Conservation (phyloP, 53 echinoderm and acorn worm species). For the Mesocentrotus franciscanus region DNA sequence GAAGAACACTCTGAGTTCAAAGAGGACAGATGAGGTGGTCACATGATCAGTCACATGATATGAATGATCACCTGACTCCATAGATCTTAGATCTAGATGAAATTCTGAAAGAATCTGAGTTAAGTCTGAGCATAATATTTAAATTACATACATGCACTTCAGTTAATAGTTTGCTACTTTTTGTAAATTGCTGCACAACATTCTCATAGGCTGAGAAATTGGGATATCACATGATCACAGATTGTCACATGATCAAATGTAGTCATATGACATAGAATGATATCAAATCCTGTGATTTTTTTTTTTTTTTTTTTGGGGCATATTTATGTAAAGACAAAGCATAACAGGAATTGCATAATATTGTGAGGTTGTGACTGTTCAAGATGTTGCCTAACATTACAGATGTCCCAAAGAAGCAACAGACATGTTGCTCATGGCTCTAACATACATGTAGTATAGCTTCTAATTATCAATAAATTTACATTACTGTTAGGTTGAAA, state of each 20-base stretch:
- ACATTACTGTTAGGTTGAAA: too few species aligned
- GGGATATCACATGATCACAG: not conserved
- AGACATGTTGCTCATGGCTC: too few species aligned
- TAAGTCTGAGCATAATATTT: not conserved
- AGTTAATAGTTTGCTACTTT: not conserved
- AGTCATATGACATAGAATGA: not conserved
- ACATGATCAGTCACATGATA: slow-evolving; percentile 49
- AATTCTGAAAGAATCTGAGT: slow-evolving; percentile 49
- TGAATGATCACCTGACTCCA: slow-evolving; percentile 12
- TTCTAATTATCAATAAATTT: too few species aligned
- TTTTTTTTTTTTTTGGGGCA: too few species aligned
- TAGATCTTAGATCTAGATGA: not conserved
- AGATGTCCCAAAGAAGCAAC: too few species aligned
- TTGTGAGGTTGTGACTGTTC: too few species aligned
- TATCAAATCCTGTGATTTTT: not conserved
- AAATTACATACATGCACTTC: not conserved
- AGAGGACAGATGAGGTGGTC: slow-evolving; percentile 57
- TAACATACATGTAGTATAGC: too few species aligned
- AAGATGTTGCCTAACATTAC: too few species aligned
- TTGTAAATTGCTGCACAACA: not conserved
- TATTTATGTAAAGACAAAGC: not conserved
- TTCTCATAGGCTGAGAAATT: not conserved
- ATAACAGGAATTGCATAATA: too few species aligned
- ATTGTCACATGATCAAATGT: slow-evolving; percentile 31
- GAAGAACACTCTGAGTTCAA: slow-evolving; percentile 79